Evolutionary conservation across 1,140 invertebrate species (phyloP).

Genomic region (Drosophila parabipectinata): DNA sequence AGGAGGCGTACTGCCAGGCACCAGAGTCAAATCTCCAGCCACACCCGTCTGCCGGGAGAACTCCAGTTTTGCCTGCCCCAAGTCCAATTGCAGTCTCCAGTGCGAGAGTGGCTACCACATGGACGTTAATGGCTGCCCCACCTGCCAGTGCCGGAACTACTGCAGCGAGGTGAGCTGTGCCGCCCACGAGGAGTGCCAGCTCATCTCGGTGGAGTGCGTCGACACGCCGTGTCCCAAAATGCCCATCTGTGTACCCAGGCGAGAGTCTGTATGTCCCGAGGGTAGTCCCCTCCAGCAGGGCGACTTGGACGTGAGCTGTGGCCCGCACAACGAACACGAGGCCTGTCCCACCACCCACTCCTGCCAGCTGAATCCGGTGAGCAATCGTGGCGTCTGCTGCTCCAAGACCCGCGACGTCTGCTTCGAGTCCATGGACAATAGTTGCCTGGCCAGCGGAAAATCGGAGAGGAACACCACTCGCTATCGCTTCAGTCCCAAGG

Average conservation of each 20-base stretch:
- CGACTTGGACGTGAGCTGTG: conserved; percentile 88
- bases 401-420: conserved; percentile 94
- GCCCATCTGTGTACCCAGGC: conserved; percentile 90
- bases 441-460: conserved; percentile 84
- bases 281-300: conserved; percentile 87
- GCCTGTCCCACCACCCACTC: conserved; percentile 93
- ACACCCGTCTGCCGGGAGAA: conserved; percentile 82
- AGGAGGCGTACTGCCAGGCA: conserved; percentile 91
- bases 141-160: conserved; percentile 91
- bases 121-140: conserved; percentile 89
- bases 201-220: conserved; percentile 85
- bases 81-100: conserved; percentile 85
- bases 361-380: conserved; percentile 91
- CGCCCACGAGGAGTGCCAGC: conserved; percentile 88
- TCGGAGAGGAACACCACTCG: conserved; percentile 85
- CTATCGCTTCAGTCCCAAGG: conserved; percentile 92
- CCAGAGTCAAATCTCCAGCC: conserved; percentile 82
- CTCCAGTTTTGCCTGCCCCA: conserved; percentile 86
- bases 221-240: conserved; percentile 89
- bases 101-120: conserved; percentile 89
- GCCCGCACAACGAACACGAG: conserved; percentile 87
- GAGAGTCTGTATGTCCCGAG: conserved; percentile 90
- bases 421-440: conserved; percentile 89
- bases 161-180: conserved; percentile 90
- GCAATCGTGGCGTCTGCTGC: conserved; percentile 92